Evolutionary conservation across 2,113 vertebrate species (phyloP).

Genomic region (Aspidoscelis tigris): DNA sequence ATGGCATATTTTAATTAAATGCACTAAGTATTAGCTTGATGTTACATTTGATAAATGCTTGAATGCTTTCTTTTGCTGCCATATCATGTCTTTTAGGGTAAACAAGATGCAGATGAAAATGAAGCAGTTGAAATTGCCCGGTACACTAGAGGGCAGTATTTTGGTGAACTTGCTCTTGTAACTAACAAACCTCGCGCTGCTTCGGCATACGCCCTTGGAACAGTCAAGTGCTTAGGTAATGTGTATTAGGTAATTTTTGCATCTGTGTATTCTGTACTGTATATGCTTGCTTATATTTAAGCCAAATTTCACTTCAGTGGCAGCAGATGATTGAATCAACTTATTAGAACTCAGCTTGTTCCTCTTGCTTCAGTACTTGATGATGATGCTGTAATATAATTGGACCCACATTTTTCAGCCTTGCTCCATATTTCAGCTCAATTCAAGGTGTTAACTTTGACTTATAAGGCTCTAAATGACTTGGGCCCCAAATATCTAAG

Average conservation of each 20-base stretch:
- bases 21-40: background rate
- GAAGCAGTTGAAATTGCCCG: slow-evolving; percentile 92
- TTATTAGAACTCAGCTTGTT: background rate
- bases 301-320: slow-evolving; percentile 20
- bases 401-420: slow-evolving; percentile 13
- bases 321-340: background rate
- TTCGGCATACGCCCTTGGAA: slow-evolving; percentile 95
- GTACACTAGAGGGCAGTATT: slow-evolving; percentile 95
- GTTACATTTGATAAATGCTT: background rate
- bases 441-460: background rate
- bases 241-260: slow-evolving; percentile 15
- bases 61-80: background rate
- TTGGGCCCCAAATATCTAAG: too few species aligned
- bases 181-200: slow-evolving; percentile 98
- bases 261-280: slow-evolving; percentile 5
- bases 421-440: background rate
- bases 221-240: slow-evolving; percentile 96
- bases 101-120: slow-evolving; percentile 79
- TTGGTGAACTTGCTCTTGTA: slow-evolving; percentile 95
- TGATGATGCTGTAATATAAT: background rate
- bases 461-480: too few species aligned
- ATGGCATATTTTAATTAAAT: background rate
- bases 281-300: slow-evolving; percentile 18
- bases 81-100: slow-evolving; percentile 64
- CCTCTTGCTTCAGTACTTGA: background rate